Evolutionary conservation across 2,888 invertebrate genomes (phyloP).

Genomic region (Charanyca ferruginea): DNA sequence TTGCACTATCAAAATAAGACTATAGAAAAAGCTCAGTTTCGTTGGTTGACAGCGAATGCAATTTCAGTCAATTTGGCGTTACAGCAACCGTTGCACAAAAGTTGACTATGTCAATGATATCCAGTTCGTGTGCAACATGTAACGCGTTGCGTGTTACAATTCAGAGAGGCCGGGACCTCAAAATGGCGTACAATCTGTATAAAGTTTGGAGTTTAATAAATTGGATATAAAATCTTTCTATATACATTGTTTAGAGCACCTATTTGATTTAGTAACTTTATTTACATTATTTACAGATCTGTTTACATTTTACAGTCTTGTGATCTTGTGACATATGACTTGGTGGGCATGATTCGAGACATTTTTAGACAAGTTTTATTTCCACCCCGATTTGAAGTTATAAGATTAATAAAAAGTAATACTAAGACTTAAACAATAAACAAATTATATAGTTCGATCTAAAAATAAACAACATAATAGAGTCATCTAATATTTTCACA

Average conservation of each 20-base stretch:
- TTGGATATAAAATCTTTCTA: slow-evolving; percentile 39
- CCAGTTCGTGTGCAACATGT: too few relatives aligned
- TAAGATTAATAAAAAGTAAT: slow-evolving; percentile 21
- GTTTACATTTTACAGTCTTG: slow-evolving; percentile 60
- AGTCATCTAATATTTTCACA: slow-evolving; percentile 17
- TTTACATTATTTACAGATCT: slow-evolving; percentile 66
- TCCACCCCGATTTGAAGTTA: slow-evolving; percentile 1
- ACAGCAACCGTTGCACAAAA: not conserved
- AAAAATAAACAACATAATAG: slow-evolving; percentile 25
- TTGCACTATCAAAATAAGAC: slow-evolving; percentile 20
- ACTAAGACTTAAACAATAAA: slow-evolving; percentile 32
- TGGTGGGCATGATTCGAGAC: slow-evolving; percentile 39
- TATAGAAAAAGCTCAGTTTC: slow-evolving; percentile 24
- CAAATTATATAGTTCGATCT: slow-evolving; percentile 25
- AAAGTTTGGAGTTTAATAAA: slow-evolving; percentile 31
- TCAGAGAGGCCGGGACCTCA: not conserved
- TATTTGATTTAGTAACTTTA: slow-evolving; percentile 56
- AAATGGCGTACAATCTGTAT: slow-evolving; percentile 7
- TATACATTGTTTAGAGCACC: slow-evolving; percentile 59
- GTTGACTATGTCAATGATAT: not conserved
- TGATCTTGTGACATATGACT: slow-evolving; percentile 38
- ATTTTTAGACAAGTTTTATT: slow-evolving; percentile 22
- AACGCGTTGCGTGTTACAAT: not conserved
- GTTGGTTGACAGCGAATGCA: slow-evolving; percentile 10
- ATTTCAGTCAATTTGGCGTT: not conserved